Evolutionary conservation across 2,797 vertebrate genomes (phyloP).

Genomic region (Garrulus glandarius): DNA sequence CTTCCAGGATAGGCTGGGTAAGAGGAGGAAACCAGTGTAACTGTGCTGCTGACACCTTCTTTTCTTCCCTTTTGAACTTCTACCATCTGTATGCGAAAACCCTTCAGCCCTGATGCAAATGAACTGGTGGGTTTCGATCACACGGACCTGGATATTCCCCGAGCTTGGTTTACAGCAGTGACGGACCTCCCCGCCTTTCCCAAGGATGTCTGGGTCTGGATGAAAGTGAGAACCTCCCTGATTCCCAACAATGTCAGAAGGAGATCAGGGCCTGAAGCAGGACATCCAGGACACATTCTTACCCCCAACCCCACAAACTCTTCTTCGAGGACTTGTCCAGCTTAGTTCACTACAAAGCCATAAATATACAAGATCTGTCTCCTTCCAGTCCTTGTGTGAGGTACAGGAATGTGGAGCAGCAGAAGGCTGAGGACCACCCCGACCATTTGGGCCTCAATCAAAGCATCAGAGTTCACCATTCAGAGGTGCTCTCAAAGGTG

Average conservation of each 20-base stretch:
- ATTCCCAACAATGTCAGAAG: neutral
- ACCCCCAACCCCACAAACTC: rapidly evolving
- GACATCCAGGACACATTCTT: neutral
- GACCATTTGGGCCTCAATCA: neutral
- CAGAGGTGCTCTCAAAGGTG: neutral
- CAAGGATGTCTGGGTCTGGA: neutral
- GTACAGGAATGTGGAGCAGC: neutral
- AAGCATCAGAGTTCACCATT: neutral
- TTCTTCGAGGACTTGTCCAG: neutral
- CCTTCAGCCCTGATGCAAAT: neutral
- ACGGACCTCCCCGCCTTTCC: neutral
- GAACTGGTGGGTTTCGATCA: neutral
- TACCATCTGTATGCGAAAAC: neutral
- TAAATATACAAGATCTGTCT: neutral
- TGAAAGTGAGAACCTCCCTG: neutral
- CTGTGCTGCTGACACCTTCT: neutral
- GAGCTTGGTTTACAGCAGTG: neutral
- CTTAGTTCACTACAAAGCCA: neutral
- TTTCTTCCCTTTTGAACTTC: neutral
- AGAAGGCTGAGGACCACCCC: neutral
- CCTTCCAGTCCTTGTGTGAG: neutral
- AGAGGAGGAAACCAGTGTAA: neutral
- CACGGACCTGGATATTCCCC: neutral
- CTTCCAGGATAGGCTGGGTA: neutral
- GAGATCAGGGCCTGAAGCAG: neutral